phyloP scores from a whole-genome alignment of 1,140 invertebrate genomes.

The Cardiocondyla obscurior region DNA sequence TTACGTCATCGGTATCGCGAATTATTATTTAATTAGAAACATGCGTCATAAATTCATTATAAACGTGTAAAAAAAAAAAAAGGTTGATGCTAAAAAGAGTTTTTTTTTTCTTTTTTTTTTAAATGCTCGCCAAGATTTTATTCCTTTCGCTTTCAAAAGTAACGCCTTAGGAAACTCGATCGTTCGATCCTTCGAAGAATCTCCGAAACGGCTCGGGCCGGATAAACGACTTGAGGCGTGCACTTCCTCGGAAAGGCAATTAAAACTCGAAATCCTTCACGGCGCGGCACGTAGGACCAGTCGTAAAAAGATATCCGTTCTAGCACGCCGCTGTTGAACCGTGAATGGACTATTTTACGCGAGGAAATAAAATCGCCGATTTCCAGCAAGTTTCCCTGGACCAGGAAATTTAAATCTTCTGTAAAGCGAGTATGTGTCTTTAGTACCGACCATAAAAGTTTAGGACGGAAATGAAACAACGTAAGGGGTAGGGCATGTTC shows the following conservation, averaged over 20 bases:
- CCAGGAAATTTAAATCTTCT: slow-evolving; percentile 69
- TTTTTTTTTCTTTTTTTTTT: too few relatives aligned
- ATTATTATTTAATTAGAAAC: not conserved
- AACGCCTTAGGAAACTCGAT: slow-evolving; percentile 16
- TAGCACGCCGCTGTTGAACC: not conserved
- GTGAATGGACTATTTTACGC: slow-evolving; percentile 52
- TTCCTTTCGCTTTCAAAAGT: not conserved
- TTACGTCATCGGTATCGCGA: slow-evolving; percentile 4
- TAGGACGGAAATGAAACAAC: slow-evolving; percentile 8
- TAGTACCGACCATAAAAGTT: slow-evolving; percentile 61
- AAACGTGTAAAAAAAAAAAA: not conserved
- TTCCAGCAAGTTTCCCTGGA: slow-evolving; percentile 56
- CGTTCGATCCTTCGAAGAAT: slow-evolving; percentile 1
- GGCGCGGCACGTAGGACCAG: slow-evolving; percentile 42
- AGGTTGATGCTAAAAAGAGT: not conserved
- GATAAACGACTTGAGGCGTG: slow-evolving; percentile 6
- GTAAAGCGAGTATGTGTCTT: slow-evolving; percentile 47
- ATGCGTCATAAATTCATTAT: not conserved
- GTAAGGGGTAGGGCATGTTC: slow-evolving; percentile 15
- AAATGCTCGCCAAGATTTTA: not conserved
- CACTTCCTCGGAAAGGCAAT: slow-evolving; percentile 56
- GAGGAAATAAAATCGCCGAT: slow-evolving; percentile 65
- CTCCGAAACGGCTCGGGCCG: not conserved
- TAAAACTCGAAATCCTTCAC: slow-evolving; percentile 55
- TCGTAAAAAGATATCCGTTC: slow-evolving; percentile 58